Evolutionary conservation across 2,113 vertebrate species (phyloP), one percentile per base, ranked within the genome.

Genomic region (Cheilinus undulatus): DNA sequence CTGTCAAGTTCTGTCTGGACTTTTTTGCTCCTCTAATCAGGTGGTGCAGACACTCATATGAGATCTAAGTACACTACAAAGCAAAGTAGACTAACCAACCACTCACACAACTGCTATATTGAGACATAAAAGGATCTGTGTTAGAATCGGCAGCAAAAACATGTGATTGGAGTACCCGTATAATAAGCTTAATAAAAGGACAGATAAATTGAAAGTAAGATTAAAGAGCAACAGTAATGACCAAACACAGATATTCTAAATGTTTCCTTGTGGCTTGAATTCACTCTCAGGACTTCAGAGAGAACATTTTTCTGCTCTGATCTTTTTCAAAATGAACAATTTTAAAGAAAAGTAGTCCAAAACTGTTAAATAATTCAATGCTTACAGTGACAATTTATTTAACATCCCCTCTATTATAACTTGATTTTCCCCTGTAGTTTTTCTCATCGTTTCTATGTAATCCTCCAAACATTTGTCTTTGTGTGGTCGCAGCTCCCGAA

Each of bases 391-490:
- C 50, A 64, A 24, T 80, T 56, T 23, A 46, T 73, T 74, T 53
- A 42, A 63, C 68, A 57, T 40, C 23, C 36, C 24, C 32, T 27
- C 22, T 49, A 46, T 78, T 75, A 65, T 73, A 48, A 43, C 59
- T 64, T 74, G 56, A 57, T 53, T 84, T 76, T 59, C 61, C 82
- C 64, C 63, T 57, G 32, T 22, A 48, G 28, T 70, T 80, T 83
- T 57, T 77, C 53, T 71, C 61, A 49, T 13, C 38, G 23, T 86
- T 82, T 69, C 54, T 48, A 58, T 69, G 57, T 58, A 80, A 73
- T 51, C 11, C 40, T 61, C 45, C 72, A 61, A 83, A 79, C 75
- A 83, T 85, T 86, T 80, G 79, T 92, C 79, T 84, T 60, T 59
- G 71, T 32, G 34, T 49, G 75, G 70, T 78, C 76, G 80, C 69